Evolutionary conservation across 2,888 invertebrate genomes (phyloP).

Genomic region (Morpho achilles): DNA sequence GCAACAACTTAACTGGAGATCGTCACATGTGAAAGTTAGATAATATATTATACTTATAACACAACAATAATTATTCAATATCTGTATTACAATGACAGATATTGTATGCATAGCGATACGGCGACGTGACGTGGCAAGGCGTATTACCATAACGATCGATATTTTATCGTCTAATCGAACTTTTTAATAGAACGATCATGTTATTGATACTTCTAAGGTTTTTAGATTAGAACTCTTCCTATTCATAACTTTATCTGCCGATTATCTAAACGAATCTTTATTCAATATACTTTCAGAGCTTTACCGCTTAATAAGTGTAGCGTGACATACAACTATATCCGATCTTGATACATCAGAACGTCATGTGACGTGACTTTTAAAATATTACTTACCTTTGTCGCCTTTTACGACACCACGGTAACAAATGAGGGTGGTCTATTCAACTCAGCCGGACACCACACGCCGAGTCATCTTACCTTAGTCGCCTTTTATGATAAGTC

Average conservation of each 20-base stretch:
- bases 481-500: too few species aligned
- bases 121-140: constrained; percentile 16
- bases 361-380: constrained; percentile 15
- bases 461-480: too few species aligned
- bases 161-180: constrained; percentile 50
- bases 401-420: too few species aligned
- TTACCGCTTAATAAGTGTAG: constrained; percentile 64
- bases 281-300: constrained; percentile 56
- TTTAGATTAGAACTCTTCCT: constrained; percentile 37
- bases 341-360: constrained; percentile 26
- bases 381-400: too few species aligned
- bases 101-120: constrained; percentile 19
- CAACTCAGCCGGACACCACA: too few species aligned
- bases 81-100: neutral
- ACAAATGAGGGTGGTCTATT: too few species aligned
- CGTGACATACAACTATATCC: constrained; percentile 59
- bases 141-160: constrained; percentile 43
- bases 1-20: too few species aligned
- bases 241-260: constrained; percentile 39
- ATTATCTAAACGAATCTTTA: constrained; percentile 54
- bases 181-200: constrained; percentile 53
- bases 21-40: too few species aligned
- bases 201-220: constrained; percentile 34
- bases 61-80: neutral
- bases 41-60: neutral